Evolutionary conservation across 2,113 vertebrate species (phyloP).

Genomic region (Chascanopsetta lugubris): DNA sequence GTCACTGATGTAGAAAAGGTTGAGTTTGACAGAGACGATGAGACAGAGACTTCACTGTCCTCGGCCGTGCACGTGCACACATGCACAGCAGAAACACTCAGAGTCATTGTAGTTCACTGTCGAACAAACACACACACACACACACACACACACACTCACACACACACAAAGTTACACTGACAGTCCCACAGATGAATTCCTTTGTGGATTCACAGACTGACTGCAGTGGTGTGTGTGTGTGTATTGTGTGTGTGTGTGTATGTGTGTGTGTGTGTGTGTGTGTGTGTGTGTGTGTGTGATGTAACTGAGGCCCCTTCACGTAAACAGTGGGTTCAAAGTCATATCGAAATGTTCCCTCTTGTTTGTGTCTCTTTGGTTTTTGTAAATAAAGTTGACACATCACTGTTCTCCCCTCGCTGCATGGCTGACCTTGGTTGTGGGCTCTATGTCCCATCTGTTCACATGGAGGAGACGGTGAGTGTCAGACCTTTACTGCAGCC

Average conservation of each 20-base stretch:
- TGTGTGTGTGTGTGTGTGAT: neutral
- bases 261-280: neutral
- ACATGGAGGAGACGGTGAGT: no score
- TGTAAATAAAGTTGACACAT: no score
- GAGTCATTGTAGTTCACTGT: conserved; percentile 45
- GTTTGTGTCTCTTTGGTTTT: no score
- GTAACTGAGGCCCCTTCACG: no score
- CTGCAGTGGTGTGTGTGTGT: conserved; percentile 28
- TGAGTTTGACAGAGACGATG: neutral
- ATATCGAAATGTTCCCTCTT: no score
- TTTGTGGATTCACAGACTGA: no score
- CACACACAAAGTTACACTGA: conserved; percentile 50
- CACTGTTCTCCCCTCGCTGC: no score
- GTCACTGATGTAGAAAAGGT: neutral
- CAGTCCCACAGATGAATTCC: conserved; percentile 62
- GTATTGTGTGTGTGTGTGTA: neutral
- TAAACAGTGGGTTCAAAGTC: no score
- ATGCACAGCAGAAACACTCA: conserved; percentile 26
- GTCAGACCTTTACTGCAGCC: no score
- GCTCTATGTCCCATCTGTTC: no score
- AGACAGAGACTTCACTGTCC: conserved; percentile 43
- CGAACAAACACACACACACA: conserved; percentile 9
- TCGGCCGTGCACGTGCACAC: no score
- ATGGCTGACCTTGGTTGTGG: no score
- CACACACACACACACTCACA: conserved; percentile 56